Base-by-base conservation (phyloP, 2,888 invertebrate genomes). In the Alloplasta piceator region DNA sequence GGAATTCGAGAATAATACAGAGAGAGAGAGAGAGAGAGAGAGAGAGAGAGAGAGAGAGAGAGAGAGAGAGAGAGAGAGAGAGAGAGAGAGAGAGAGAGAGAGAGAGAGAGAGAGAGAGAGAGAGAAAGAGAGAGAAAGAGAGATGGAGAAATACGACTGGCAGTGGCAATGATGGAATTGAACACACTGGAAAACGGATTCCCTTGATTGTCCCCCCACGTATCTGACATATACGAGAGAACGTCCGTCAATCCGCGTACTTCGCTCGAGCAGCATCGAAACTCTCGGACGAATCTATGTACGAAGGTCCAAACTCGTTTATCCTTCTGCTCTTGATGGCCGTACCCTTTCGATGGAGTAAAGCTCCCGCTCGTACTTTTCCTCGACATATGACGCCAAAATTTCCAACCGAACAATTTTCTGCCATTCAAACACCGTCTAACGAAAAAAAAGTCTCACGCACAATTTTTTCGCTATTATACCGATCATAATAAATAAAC, bases 161-260 rank as follows among this genome's bases (percentile, higher is more conserved):
- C 85, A 86, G 84, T 73, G 67, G 76, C 82, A 82, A 85, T 85
- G 83, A 85, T 83, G 80, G 72, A 83, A 84, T 82, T 61, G 72
- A 80, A 80, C 73, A 73, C 52, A 64, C 70, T 75, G 60, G 75
- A 82, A 83, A 74, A 81, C 83, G 84, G 72, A 84, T 78, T 84
- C 66, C 52, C 83, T 83, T 84, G 82, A 84, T 83, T 83, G 83
- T 84, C 84, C 26, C 76, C 78, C 68, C 61, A 52, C 78, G 52
- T 67, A 60, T 58, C 58, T 52, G 26, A 55, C 10, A 4, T 43
- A 5, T 10, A 38, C 9, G 10, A 26, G n/a, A 38, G 6, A 68
- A 68, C 74, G 82, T 82, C 79, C 76, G 78, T 84, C 83, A 77
- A 84, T 80, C 75, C 78, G 52, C 60, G 50, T 26, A 26, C 26